These are phyloP conservation scores for Drosophila borborema DNA, from an alignment of 2,888 invertebrate genomes.

Conservation along the genomic window DNA sequence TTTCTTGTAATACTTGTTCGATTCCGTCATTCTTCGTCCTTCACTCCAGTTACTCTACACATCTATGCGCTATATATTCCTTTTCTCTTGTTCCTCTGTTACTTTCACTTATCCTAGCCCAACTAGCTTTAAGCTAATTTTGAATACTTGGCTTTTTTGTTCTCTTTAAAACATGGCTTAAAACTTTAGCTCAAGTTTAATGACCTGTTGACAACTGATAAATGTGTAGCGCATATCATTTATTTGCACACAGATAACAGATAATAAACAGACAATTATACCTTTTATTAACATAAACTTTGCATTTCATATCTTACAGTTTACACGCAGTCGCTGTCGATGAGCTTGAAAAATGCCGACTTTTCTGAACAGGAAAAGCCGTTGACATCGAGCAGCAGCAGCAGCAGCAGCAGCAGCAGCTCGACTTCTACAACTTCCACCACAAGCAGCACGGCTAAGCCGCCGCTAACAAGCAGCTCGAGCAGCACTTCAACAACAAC, in stretches of 20 bases:
- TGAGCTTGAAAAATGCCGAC: conserved; percentile 37
- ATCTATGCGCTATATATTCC: no score
- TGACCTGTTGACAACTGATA: background rate
- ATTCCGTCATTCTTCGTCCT: no score
- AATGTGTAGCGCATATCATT: background rate
- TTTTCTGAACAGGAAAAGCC: conserved; percentile 23
- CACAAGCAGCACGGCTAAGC: conserved; percentile 36
- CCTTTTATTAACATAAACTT: background rate
- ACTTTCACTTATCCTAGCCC: no score
- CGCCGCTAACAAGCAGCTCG: conserved; percentile 55
- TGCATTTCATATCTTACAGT: conserved; percentile 32
- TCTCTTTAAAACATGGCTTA: background rate
- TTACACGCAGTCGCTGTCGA: conserved; percentile 41
- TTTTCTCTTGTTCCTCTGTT: no score
- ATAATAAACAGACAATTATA: background rate
- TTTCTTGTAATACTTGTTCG: no score
- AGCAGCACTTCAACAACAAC: conserved; percentile 24
- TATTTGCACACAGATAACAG: conserved; percentile 17
- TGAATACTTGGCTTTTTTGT: no score
- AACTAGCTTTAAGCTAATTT: no score
- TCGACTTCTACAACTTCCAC: conserved; percentile 54
- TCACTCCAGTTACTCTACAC: no score
- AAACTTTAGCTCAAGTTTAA: background rate
- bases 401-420: conserved; percentile 26
- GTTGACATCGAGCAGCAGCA: conserved; percentile 21